Evolutionary conservation across 2,888 invertebrate genomes (phyloP).

Genomic region (Drosophila melanosoma): DNA sequence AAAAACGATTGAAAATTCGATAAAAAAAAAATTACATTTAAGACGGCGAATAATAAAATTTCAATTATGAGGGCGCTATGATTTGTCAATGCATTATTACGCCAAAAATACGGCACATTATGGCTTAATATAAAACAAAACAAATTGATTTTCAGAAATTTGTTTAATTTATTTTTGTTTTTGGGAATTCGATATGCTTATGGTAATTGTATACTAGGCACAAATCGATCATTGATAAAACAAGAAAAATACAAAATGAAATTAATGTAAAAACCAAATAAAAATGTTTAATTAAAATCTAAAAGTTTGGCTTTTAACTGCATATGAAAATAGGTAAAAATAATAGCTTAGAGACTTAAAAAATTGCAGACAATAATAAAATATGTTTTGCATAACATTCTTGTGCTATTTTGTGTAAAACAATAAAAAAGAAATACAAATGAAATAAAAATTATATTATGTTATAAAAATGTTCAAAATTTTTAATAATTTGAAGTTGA

Average conservation of each 20-base stretch:
- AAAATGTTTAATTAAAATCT: neutral
- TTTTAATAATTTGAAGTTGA: neutral
- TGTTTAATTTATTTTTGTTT: neutral
- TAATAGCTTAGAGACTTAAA: neutral
- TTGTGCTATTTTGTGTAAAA: too few species aligned
- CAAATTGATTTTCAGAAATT: neutral
- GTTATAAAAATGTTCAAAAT: too few species aligned
- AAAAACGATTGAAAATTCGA: conserved; percentile 55
- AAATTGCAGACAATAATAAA: neutral
- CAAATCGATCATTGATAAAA: neutral
- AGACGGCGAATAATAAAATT: conserved; percentile 52
- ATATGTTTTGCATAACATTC: neutral
- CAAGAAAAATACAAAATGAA: neutral
- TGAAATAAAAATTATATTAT: too few species aligned
- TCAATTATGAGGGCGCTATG: conserved; percentile 70
- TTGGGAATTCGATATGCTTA: conserved; percentile 6
- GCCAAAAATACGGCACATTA: conserved; percentile 9
- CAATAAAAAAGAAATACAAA: too few species aligned
- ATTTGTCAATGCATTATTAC: conserved; percentile 54
- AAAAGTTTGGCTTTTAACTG: too few species aligned
- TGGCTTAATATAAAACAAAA: neutral
- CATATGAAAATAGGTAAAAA: neutral
- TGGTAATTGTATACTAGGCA: neutral
- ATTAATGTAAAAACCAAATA: neutral
- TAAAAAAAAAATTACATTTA: conserved; percentile 64